These are phyloP conservation scores for Apogon talboti DNA, from an alignment of 2,797 vertebrate species.

Conservation along the genomic window DNA sequence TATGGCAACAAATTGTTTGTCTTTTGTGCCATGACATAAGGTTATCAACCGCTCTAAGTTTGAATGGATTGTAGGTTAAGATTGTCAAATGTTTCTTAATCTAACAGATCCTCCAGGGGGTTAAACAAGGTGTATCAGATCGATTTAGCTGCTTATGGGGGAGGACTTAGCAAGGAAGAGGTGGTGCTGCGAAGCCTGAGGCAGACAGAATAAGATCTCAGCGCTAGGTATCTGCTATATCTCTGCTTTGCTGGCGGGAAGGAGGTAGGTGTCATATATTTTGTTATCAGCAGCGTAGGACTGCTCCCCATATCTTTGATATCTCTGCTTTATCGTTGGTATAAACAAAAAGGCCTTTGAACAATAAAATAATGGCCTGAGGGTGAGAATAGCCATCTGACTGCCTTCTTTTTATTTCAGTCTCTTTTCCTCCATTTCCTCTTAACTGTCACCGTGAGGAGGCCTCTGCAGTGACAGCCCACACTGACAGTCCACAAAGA, in stretches of 20 bases:
- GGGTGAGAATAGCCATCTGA: constrained; percentile 41
- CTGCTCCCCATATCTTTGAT: constrained; percentile 57
- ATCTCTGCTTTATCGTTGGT: constrained; percentile 69
- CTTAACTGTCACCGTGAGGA: constrained; percentile 47
- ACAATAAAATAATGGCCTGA: constrained; percentile 52
- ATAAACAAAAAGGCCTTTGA: constrained; percentile 72
- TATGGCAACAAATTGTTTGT: constrained; percentile 32
- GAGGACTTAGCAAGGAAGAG: constrained; percentile 39
- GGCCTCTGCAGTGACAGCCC: constrained; percentile 23
- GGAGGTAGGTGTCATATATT: constrained; percentile 66
- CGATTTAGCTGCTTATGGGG: constrained; percentile 55
- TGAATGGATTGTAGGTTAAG: constrained; percentile 58
- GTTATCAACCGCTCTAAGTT: constrained; percentile 44
- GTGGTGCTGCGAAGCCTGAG: constrained; percentile 39
- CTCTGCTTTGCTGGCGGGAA: constrained; percentile 55
- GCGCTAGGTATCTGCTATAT: constrained; percentile 61
- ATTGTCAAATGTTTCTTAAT: constrained; percentile 58
- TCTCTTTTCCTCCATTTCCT: constrained; percentile 34
- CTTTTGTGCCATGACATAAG: constrained; percentile 20
- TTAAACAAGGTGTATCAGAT: constrained; percentile 66
- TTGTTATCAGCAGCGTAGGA: constrained; percentile 65
- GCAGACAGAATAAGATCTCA: constrained; percentile 60
- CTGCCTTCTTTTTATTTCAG: constrained; percentile 31
- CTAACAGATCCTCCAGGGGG: constrained; percentile 49
- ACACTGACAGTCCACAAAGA: constrained; percentile 55